Conservation (phyloP, 2,888 invertebrate species). For the Drosophila quinaria region DNA sequence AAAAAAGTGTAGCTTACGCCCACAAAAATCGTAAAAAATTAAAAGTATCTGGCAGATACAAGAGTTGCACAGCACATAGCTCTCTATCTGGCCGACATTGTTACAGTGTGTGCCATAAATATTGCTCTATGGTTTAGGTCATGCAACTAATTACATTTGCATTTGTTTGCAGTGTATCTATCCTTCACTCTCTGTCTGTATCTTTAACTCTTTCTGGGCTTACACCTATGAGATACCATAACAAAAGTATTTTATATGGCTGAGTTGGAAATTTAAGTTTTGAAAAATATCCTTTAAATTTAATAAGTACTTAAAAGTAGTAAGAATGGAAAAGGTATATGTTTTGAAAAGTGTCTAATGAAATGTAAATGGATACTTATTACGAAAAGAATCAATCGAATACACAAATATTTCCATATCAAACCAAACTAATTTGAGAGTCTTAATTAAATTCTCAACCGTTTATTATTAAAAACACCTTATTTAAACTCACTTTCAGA, state of each 20-base stretch:
- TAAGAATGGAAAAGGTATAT: neutral
- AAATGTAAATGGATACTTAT: neutral
- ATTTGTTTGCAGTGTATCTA: conserved; percentile 42
- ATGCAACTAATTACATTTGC: conserved; percentile 81
- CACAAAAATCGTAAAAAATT: conserved; percentile 79
- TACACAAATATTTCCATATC: no score
- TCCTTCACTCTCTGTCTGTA: neutral
- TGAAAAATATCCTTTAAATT: neutral
- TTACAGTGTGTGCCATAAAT: conserved; percentile 76
- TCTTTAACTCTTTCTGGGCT: neutral
- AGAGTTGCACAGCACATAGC: conserved; percentile 47
- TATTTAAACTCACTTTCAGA: neutral
- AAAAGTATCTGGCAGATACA: conserved; percentile 76
- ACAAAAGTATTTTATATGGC: neutral
- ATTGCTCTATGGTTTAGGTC: conserved; percentile 77
- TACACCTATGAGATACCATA: neutral
- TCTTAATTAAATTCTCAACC: neutral
- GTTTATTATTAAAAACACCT: neutral
- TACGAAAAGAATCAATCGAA: no score
- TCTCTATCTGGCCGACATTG: conserved; percentile 31
- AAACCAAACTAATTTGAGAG: neutral
- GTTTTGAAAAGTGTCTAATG: neutral
- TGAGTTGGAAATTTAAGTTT: neutral
- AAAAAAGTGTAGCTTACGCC: conserved; percentile 56
- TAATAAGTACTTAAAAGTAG: neutral